Base-by-base conservation (phyloP, 2,888 invertebrate genomes). In the Polydrusus cervinus region DNA sequence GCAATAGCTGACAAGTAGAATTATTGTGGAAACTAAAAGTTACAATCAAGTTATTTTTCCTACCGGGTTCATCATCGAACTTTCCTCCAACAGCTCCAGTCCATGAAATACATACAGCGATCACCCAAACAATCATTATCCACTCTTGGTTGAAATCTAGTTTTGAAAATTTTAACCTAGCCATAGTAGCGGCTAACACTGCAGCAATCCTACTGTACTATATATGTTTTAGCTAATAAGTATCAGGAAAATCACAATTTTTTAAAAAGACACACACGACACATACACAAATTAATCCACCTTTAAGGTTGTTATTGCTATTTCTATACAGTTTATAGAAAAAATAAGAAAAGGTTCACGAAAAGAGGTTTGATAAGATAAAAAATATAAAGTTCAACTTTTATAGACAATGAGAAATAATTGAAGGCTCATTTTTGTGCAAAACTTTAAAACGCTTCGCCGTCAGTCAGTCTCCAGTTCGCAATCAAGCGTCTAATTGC, bases 31-130 rank as follows among this genome's bases (percentile, higher is more conserved):
- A 7, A 34, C 34, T 7, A 34, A 10, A 7, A 7, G 34, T 30
- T 30, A 30, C 7, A 30, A 30, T 3, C 7, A 30, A 34, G 3
- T 10, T 34, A 7, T 34, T 34, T 25, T 34, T 34, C 64, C 40
- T 71, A 71, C 73, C 73, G 51, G 73, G 67, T 73, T 73, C 73
- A 25, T 73, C 73, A 14, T 73, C 67, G 16, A 66, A 30, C 11
- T 65, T 49, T 65, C 34, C 49, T 65, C 34, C 51, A 34, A 18
- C 51, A 49, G 30, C 49, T 30, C 16, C 57, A 38, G 2, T 60
- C 57, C 57, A 60, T 14, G 38, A 18, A 18, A 60, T 18, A 34
- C 34, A 57, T 57, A 34, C 14, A 60, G 18, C 38, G 5, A 18
- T 18, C 38, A 38, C 10, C 38, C 57, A 38, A 9, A 60, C 10